Evolutionary conservation across 1,140 invertebrate species (phyloP).

Genomic region (Reticulitermes speratus): DNA sequence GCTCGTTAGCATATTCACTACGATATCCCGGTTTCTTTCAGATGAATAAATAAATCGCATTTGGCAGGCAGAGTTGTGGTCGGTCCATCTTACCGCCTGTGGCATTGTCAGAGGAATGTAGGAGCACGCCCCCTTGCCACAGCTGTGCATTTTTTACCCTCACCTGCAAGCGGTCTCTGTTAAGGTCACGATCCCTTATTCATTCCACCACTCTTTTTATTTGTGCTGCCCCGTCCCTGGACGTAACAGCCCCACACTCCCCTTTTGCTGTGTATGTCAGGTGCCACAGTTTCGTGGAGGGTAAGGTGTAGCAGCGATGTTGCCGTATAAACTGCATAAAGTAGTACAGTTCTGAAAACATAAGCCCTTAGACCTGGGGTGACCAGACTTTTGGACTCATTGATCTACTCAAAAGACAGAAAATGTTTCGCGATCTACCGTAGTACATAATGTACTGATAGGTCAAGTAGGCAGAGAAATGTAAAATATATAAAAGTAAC

Average conservation of each 20-base stretch:
- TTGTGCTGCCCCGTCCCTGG: neutral
- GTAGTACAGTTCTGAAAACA: neutral
- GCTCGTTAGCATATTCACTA: too few relatives aligned
- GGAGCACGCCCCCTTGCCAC: neutral
- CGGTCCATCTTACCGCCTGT: neutral
- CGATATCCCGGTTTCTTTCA: too few relatives aligned
- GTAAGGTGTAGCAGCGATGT: neutral
- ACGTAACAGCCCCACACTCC: neutral
- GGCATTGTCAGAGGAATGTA: neutral
- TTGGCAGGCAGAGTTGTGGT: neutral
- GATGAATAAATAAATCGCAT: too few relatives aligned
- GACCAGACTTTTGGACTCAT: too few relatives aligned
- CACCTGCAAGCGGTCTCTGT: neutral
- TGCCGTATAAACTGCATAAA: neutral
- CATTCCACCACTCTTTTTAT: neutral
- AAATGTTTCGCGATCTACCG: too few relatives aligned
- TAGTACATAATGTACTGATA: too few relatives aligned
- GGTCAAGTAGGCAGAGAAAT: too few relatives aligned
- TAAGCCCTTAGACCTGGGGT: neutral
- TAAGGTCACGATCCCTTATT: slow-evolving; percentile 9
- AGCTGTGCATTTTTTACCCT: neutral
- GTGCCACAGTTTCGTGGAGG: neutral
- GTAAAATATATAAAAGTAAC: too few relatives aligned
- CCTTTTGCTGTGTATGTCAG: neutral
- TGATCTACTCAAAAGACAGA: too few relatives aligned